Evolutionary conservation across 2,797 vertebrate species (phyloP).

Genomic region (Harpagifer antarcticus): DNA sequence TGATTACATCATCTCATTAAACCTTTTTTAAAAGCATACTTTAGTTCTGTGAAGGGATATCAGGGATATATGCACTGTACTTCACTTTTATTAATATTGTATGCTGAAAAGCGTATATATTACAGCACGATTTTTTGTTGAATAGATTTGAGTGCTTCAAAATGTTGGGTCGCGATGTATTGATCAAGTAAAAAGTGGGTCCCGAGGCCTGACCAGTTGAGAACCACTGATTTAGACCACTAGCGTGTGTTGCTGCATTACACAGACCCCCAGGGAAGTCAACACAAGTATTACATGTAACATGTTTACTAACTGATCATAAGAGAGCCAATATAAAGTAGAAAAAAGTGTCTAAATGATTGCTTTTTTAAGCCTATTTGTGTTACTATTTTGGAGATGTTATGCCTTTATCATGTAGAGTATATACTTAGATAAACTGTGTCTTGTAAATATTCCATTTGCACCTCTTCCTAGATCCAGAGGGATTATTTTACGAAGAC

Average conservation of each 20-base stretch:
- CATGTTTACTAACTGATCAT: not conserved
- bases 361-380: not conserved
- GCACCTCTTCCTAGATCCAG: not conserved
- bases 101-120: too few relatives aligned
- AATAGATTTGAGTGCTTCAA: too few relatives aligned
- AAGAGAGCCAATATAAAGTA: not conserved
- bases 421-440: not conserved
- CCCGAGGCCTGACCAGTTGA: too few relatives aligned
- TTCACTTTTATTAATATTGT: too few relatives aligned
- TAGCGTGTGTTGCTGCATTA: conserved; percentile 8
- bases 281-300: not conserved
- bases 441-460: not conserved
- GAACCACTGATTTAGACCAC: not conserved
- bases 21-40: too few relatives aligned
- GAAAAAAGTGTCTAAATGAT: not conserved
- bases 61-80: too few relatives aligned
- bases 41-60: too few relatives aligned
- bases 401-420: not conserved
- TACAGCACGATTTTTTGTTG: too few relatives aligned
- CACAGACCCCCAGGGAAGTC: not conserved
- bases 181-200: too few relatives aligned
- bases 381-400: not conserved
- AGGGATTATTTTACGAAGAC: too few relatives aligned
- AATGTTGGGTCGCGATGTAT: too few relatives aligned
- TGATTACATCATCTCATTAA: too few relatives aligned